Conservation (phyloP, 2,113 vertebrate genomes). For the Protomyctophum bolini region DNA sequence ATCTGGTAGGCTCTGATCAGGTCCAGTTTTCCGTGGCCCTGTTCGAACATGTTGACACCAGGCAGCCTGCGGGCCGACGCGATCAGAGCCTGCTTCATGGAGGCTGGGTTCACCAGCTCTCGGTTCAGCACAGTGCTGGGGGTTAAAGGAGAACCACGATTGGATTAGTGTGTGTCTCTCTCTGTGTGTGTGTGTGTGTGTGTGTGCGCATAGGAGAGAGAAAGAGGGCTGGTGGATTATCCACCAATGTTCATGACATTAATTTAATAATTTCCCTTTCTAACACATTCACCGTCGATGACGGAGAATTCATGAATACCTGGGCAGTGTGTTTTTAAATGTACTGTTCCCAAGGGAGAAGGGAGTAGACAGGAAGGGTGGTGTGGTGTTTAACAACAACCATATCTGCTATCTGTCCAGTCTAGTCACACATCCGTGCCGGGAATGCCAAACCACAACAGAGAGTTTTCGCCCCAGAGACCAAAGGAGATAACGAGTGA, state of each 20-base stretch:
- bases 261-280: too few relatives aligned
- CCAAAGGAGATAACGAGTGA: constrained; percentile 8
- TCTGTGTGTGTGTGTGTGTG: neutral
- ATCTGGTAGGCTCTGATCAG: constrained; percentile 96
- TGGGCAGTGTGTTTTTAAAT: neutral
- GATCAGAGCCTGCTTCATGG: constrained; percentile 98
- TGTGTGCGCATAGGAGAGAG: constrained; percentile 14
- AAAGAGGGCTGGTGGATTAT: neutral
- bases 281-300: too few relatives aligned
- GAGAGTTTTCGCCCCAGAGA: constrained; percentile 7
- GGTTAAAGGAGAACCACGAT: constrained; percentile 13
- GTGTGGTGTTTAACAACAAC: constrained; percentile 21
- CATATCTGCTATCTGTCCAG: constrained; percentile 21
- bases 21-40: constrained; percentile 97
- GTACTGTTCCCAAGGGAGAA: constrained; percentile 11
- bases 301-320: too few relatives aligned
- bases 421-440: constrained; percentile 13
- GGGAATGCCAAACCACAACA: constrained; percentile 30
- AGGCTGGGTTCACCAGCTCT: constrained; percentile 95
- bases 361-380: constrained; percentile 23
- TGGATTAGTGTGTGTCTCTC: constrained; percentile 7
- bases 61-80: constrained; percentile 94
- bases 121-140: constrained; percentile 92
- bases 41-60: constrained; percentile 99
- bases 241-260: neutral